Evolutionary conservation across 2,113 vertebrate genomes (phyloP).

Genomic region (Pseudois nayaur): DNA sequence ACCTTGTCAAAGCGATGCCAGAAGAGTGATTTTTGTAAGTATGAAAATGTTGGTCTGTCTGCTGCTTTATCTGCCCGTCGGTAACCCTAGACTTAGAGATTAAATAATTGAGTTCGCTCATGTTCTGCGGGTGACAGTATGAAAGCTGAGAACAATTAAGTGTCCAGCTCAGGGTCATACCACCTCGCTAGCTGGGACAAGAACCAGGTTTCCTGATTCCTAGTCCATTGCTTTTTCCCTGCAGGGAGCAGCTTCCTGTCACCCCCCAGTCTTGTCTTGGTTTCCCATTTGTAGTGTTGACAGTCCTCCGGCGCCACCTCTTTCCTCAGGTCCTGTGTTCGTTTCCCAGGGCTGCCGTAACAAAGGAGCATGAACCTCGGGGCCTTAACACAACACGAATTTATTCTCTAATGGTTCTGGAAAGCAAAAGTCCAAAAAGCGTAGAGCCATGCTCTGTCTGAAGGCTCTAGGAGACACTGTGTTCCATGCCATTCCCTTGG

Average conservation of each 20-base stretch:
- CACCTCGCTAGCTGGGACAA: neutral
- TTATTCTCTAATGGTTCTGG: neutral
- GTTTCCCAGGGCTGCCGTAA: neutral
- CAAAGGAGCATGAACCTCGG: neutral
- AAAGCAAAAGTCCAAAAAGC: neutral
- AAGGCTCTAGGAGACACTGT: neutral
- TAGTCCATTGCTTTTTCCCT: neutral
- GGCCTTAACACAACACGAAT: neutral
- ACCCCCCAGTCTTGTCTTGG: neutral
- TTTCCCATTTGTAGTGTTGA: conserved; percentile 1
- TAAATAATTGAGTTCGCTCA: neutral
- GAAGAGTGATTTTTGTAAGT: neutral
- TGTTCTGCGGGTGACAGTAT: neutral
- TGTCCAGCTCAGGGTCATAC: neutral
- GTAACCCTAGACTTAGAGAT: neutral
- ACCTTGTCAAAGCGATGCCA: neutral
- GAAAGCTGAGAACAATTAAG: neutral
- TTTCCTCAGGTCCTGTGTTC: neutral
- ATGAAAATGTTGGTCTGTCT: neutral
- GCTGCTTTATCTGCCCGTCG: neutral
- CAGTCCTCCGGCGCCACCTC: neutral
- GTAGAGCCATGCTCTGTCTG: neutral
- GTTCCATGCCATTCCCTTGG: neutral
- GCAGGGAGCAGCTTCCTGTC: neutral
- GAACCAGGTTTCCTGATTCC: conserved; percentile 12